Evolutionary conservation across 2,888 invertebrate genomes (phyloP).

Genomic region (Nymphalis c-album): DNA sequence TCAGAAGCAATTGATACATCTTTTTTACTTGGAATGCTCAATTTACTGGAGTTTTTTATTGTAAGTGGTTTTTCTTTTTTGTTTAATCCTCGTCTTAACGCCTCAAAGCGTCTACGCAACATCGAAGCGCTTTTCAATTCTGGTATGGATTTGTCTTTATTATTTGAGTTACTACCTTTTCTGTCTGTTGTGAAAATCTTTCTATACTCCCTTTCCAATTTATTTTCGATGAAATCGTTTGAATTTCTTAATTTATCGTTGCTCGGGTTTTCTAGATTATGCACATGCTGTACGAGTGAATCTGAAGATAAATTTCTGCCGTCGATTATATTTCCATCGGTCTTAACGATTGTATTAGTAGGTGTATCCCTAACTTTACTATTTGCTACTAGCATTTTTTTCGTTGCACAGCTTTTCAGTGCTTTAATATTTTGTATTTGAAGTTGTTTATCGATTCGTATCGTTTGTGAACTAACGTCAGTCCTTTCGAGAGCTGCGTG

Average conservation of each 20-base stretch:
- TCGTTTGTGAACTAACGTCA: conserved; percentile 30
- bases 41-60: conserved; percentile 44
- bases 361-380: conserved; percentile 14
- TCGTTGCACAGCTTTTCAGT: neutral
- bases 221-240: conserved; percentile 61
- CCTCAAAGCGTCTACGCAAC: conserved; percentile 56
- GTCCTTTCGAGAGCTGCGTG: conserved; percentile 22
- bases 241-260: conserved; percentile 49
- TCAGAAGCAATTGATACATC: conserved; percentile 66
- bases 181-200: conserved; percentile 55
- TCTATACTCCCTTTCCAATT: conserved; percentile 63
- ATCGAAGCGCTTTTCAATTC: conserved; percentile 58
- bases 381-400: conserved; percentile 1
- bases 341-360: conserved; percentile 28
- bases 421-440: neutral
- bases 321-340: conserved; percentile 34
- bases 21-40: conserved; percentile 48
- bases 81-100: conserved; percentile 44
- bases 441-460: neutral
- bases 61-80: conserved; percentile 49
- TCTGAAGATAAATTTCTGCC: conserved; percentile 57
- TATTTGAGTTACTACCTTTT: conserved; percentile 47
- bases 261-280: conserved; percentile 61
- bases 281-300: conserved; percentile 63
- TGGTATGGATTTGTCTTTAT: conserved; percentile 43